Conservation (phyloP, 2,113 vertebrate species). For the Sapayoa aenigma region DNA sequence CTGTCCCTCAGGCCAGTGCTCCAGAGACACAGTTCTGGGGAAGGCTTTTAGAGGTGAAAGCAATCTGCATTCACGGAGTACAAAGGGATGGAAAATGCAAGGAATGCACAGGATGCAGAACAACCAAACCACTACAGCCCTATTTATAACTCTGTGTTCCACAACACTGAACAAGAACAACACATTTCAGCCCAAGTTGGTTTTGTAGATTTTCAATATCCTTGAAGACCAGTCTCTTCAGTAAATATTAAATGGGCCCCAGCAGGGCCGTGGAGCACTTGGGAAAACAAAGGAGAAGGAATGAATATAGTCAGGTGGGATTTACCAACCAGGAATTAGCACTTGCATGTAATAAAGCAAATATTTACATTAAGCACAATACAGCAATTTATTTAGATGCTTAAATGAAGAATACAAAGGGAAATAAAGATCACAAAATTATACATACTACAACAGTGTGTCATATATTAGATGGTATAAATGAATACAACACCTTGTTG, state of each 20-base stretch:
- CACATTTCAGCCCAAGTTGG: not conserved
- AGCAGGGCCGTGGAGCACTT: not conserved
- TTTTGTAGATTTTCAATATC: not conserved
- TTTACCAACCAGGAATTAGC: not conserved
- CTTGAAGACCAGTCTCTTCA: not conserved
- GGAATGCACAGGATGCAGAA: not conserved
- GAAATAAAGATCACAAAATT: slow-evolving; percentile 93
- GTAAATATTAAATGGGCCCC: not conserved
- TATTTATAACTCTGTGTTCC: not conserved
- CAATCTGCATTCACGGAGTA: not conserved
- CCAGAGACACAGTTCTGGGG: not conserved
- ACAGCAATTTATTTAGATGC: slow-evolving; percentile 99
- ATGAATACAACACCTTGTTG: slow-evolving; percentile 80
- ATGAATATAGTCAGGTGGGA: not conserved
- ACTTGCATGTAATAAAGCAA: slow-evolving; percentile 73
- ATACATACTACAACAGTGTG: slow-evolving; percentile 90
- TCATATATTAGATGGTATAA: slow-evolving; percentile 87
- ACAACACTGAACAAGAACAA: not conserved
- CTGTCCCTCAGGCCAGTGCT: not conserved
- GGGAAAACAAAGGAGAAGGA: not conserved
- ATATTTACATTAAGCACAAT: slow-evolving; percentile 92
- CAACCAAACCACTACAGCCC: not conserved
- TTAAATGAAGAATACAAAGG: slow-evolving; percentile 91
- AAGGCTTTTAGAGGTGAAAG: too few species aligned
- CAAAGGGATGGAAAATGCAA: not conserved